Evolutionary conservation across 35 echinoderm and acorn worm species (phyloP).

Genomic region (Ptychodera flava): DNA sequence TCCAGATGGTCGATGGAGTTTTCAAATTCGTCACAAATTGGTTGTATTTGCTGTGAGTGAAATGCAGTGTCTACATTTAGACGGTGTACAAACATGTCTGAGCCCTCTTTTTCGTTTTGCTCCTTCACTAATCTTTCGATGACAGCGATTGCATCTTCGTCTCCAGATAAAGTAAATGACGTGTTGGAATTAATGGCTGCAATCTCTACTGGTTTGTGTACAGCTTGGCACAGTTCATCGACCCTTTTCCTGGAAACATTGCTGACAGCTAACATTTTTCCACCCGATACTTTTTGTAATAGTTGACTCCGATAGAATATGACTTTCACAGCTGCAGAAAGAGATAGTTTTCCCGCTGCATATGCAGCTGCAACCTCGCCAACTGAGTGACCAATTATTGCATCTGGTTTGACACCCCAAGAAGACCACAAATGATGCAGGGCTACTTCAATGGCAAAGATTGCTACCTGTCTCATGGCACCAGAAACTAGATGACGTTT

Average conservation of each 20-base stretch:
- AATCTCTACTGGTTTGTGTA: slow-evolving; percentile 27
- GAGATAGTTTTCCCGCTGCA: slow-evolving; percentile 38
- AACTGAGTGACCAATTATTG: slow-evolving; percentile 59
- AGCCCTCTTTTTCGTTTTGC: slow-evolving; percentile 24
- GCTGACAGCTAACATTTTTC: slow-evolving; percentile 55
- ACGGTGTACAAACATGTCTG: slow-evolving; percentile 36
- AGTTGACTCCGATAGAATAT: slow-evolving; percentile 45
- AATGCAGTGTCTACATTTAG: slow-evolving; percentile 51
- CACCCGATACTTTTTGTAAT: slow-evolving; percentile 34
- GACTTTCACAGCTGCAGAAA: slow-evolving; percentile 34
- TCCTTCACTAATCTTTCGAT: slow-evolving; percentile 10
- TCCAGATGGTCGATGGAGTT: slow-evolving; percentile 1
- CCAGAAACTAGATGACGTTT: background rate
- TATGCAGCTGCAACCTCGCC: slow-evolving; percentile 63
- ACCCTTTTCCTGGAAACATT: background rate
- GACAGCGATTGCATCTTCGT: background rate
- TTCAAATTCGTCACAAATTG: slow-evolving; percentile 14
- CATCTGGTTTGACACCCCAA: slow-evolving; percentile 23
- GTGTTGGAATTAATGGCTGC: slow-evolving; percentile 47
- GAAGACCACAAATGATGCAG: slow-evolving; percentile 30
- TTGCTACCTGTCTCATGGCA: slow-evolving; percentile 39
- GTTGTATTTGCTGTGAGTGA: slow-evolving; percentile 24
- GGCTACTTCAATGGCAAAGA: slow-evolving; percentile 48
- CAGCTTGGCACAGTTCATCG: background rate
- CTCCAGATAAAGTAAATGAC: slow-evolving; percentile 40